Base-by-base conservation (phyloP, 2,888 invertebrate species). In the Macrosoma leucophasiata region DNA sequence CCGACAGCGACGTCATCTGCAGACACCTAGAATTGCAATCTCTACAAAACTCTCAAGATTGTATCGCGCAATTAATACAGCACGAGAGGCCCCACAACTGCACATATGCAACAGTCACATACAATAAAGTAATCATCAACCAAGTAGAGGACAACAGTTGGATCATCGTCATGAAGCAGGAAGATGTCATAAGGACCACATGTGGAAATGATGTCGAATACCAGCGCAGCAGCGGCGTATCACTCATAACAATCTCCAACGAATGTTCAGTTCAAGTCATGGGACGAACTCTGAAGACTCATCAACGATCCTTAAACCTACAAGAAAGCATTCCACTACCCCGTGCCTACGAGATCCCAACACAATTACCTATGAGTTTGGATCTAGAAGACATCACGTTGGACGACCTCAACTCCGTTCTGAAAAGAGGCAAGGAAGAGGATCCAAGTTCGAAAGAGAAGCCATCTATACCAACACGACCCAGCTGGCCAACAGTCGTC, bases 61-160 rank as follows among this genome's bases (percentile, higher is more conserved):
- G 36, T 13, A 36, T 36, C 7, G 36, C 31, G 1, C 36, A 38
- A 19, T 9, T 29, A 19, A 26, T 31, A 1, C 33, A 33, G 11
- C 33, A 30, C 18, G 13, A 30, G 9, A 19, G 29, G 11, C 20
- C 29, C n/a, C 22, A 26, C 10, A 33, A 38, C 17, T 38, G 38
- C 10, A 9, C 18, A 7, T 35, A 35, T 7, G 32, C 29, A 3
- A 26, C 18, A 22, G 29, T 26, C n/a, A 18, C 10, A 2, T 36
- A 17, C 5, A 11, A 50, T 3, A 33, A 48, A 4, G 49, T 40
- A 11, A 37, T 54, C 1, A 35, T 53, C 1, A 45, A 45, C 9
- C 49, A 52, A 43, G 50, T 54, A 3, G 40, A 50, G 31, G 44
- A 52, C 3, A 48, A 53, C 14, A 53, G 43, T 11, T 56, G 51